These are phyloP conservation scores for Chlorospingus flavigularis DNA, from an alignment of 2,797 vertebrate genomes.

Conservation along the genomic window DNA sequence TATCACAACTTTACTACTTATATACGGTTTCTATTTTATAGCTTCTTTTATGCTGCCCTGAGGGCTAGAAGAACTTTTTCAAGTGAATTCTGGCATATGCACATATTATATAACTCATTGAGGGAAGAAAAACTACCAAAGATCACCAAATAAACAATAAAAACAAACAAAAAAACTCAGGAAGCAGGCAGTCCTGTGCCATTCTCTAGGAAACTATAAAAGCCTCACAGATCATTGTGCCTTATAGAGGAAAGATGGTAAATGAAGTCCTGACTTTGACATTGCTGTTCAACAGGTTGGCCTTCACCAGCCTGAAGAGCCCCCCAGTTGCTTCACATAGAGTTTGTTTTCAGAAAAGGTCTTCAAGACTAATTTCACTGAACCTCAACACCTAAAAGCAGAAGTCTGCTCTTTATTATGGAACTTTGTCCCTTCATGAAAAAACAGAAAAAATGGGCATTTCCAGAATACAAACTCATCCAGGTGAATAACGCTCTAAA, in stretches of 20 bases:
- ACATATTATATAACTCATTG: neutral
- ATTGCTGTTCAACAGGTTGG: neutral
- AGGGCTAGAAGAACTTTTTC: neutral
- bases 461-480: neutral
- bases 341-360: neutral
- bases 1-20: slow-evolving; percentile 5
- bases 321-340: neutral
- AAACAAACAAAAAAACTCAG: neutral
- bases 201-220: neutral
- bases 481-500: neutral
- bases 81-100: neutral
- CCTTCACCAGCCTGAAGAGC: neutral
- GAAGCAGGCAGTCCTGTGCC: neutral
- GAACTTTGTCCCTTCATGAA: neutral
- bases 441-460: neutral
- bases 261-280: neutral
- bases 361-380: neutral
- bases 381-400: neutral
- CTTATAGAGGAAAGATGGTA: neutral
- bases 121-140: neutral
- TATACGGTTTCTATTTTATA: neutral
- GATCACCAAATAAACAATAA: neutral
- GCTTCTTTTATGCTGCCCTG: neutral
- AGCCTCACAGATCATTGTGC: neutral
- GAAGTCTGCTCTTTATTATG: neutral